phyloP scores from a whole-genome alignment of 2,113 vertebrate species.

The Chaetodon trifascialis region DNA sequence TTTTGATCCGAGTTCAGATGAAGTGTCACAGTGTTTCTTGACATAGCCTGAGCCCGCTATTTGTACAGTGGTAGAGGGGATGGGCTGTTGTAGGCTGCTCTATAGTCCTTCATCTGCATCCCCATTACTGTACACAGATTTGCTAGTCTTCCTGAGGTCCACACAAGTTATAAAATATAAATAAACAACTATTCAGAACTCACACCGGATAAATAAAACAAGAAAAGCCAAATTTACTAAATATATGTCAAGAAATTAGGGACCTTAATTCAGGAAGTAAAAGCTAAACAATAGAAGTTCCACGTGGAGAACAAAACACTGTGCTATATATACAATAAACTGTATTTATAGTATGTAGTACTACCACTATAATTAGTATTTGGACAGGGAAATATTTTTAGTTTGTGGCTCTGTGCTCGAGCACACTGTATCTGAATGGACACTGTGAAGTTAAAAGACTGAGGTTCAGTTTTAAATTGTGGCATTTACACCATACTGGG shows the following conservation, averaged over 20 bases:
- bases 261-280: background rate
- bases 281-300: background rate
- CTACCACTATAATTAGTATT: no score
- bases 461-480: background rate
- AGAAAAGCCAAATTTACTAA: background rate
- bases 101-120: background rate
- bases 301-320: no score
- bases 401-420: no score
- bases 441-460: background rate
- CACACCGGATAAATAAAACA: background rate
- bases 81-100: background rate
- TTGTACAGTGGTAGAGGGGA: background rate
- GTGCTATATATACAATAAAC: no score
- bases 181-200: background rate
- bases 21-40: background rate
- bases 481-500: no score
- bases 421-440: background rate
- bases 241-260: background rate
- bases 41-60: background rate
- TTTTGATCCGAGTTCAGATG: background rate
- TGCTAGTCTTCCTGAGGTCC: background rate
- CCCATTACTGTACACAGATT: background rate
- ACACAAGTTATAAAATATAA: background rate
- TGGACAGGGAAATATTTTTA: no score
- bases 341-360: no score